Base-by-base conservation (phyloP, 1,140 invertebrate genomes). In the Cydia splendana region DNA sequence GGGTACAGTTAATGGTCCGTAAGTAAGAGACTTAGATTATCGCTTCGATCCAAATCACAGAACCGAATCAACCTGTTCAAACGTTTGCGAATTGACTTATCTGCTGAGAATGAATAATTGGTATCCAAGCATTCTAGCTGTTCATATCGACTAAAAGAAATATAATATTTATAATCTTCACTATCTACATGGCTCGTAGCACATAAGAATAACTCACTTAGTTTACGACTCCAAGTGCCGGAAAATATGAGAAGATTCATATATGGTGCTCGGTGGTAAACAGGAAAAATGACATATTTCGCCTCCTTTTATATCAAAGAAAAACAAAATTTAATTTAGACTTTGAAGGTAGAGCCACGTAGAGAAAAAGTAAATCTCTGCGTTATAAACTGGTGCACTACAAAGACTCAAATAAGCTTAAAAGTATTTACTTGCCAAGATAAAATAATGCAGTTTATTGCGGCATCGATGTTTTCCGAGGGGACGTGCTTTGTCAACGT, bases 381-480 rank as follows among this genome's bases (percentile, higher is more conserved):
- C 80, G 81, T 75, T 75, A 83, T 84, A 82, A 81, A 81, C 77
- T 62, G 51, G 48, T 67, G 45, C 71, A 76, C 69, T 78, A 67
- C 78, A 77, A 75, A 78, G 57, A 10, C 76, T 75, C 74, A 79
- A 79, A 73, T 81, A 82, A 81, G 74, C 76, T 79, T 79, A 79
- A 81, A 78, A 67, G 73, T 65, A 82, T 83, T 83, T 82, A 79
- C 82, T 76, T 76, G 75, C 48, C 10, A 65, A 76, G 81, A 81
- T 85, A 80, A 82, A 86, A 85, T 82, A 82, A 83, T 81, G 78
- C 77, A 82, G 77, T 83, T 81, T 81, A 82, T 81, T 80, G 75
- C 53, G 65, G 71, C 65, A 79, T 80, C 74, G 75, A 79, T 79
- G 74, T 79, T 80, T 78, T 76, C 34, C 51, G 65, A 51, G 57